Conservation (phyloP, 2,113 vertebrate species). For the Siphamia tubifer region DNA sequence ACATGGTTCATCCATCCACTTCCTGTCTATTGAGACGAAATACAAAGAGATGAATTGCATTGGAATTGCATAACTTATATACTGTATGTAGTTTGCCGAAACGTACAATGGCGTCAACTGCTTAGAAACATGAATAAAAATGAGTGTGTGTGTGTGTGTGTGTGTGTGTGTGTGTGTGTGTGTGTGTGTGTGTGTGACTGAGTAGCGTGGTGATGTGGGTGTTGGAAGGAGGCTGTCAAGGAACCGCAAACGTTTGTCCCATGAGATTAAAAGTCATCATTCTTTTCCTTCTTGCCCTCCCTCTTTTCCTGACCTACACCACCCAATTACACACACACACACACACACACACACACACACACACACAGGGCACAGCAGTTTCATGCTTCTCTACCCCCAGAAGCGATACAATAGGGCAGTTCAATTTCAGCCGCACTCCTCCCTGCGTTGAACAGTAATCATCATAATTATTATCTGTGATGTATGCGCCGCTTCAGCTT, state of each 20-base stretch:
- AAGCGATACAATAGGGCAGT: not conserved
- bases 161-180: not conserved
- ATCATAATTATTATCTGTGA: slow-evolving; percentile 49
- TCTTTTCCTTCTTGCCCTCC: slow-evolving; percentile 3
- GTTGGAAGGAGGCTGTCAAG: not conserved
- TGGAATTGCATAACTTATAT: too few species aligned
- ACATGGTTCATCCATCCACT: too few species aligned
- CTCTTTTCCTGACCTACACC: slow-evolving; percentile 14
- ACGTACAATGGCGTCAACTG: too few species aligned
- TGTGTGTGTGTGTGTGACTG: not conserved
- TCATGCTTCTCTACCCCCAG: not conserved
- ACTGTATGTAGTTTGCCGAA: too few species aligned
- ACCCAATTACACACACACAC: not conserved
- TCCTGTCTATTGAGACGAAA: too few species aligned
- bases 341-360: not conserved
- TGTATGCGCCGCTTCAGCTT: slow-evolving; percentile 21
- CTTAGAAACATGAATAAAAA: not conserved
- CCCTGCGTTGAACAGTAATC: slow-evolving; percentile 4
- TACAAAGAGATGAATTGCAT: too few species aligned
- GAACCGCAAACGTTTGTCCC: slow-evolving; percentile 22
- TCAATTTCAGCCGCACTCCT: slow-evolving; percentile 7
- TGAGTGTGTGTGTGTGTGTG: not conserved
- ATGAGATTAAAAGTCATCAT: slow-evolving; percentile 41
- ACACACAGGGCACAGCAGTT: not conserved
- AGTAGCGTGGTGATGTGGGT: not conserved